These are phyloP conservation scores for Caprella mutica DNA, from an alignment of 2,888 invertebrate species.

Conservation along the genomic window DNA sequence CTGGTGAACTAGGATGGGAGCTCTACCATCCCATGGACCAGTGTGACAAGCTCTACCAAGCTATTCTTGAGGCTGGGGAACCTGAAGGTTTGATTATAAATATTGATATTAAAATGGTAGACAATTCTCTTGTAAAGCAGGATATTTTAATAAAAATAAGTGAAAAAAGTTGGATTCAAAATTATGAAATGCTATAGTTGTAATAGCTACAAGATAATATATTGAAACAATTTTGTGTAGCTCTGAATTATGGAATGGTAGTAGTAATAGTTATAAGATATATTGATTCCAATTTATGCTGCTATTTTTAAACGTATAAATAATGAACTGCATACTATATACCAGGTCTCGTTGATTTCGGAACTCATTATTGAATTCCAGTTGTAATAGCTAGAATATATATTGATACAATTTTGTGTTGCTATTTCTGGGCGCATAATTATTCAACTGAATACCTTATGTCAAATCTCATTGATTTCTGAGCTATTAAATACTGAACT, in stretches of 20 bases:
- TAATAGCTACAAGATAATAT: not conserved
- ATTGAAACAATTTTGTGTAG: not conserved
- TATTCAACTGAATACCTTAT: too few relatives aligned
- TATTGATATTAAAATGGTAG: too few relatives aligned
- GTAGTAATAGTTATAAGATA: not conserved
- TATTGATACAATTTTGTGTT: not conserved
- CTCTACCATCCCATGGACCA: constrained; percentile 40
- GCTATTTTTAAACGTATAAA: not conserved
- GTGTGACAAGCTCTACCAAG: constrained; percentile 39
- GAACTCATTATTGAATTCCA: constrained; percentile 36
- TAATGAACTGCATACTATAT: too few relatives aligned
- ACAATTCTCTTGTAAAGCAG: too few relatives aligned
- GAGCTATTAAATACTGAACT: too few relatives aligned
- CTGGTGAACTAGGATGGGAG: constrained; percentile 45
- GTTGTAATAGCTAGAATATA: not conserved
- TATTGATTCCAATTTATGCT: not conserved
- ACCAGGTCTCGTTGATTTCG: constrained; percentile 41
- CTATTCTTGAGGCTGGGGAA: constrained; percentile 39
- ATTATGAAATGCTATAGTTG: too few relatives aligned
- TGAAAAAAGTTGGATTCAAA: too few relatives aligned
- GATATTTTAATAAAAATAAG: too few relatives aligned
- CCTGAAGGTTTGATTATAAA: constrained; percentile 37
- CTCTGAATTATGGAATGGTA: not conserved
- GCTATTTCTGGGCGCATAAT: not conserved
- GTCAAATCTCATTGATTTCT: too few relatives aligned